Evolutionary conservation across 1,140 invertebrate species (phyloP).

Genomic region (Formica selysi): DNA sequence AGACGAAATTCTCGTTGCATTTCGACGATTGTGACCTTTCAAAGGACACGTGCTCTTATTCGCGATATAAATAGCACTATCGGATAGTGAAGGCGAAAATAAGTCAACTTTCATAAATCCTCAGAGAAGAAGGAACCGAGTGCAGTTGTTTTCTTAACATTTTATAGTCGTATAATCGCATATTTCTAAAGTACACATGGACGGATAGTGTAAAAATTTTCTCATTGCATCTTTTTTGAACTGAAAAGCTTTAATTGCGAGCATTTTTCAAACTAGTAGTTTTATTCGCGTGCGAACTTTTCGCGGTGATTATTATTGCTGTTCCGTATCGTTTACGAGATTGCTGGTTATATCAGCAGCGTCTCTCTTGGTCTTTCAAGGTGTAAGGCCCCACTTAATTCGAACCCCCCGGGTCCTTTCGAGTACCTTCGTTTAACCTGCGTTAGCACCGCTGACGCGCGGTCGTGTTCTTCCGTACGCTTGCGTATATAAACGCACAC

Average conservation of each 20-base stretch:
- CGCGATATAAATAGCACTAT: background rate
- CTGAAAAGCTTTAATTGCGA: background rate
- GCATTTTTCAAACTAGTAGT: conserved; percentile 11
- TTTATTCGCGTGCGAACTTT: conserved; percentile 13
- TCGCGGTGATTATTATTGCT: conserved; percentile 23
- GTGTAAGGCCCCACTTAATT: conserved; percentile 73
- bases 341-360: conserved; percentile 30
- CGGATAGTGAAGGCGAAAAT: background rate
- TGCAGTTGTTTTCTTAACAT: background rate
- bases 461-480: background rate
- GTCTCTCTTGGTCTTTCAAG: conserved; percentile 26
- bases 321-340: conserved; percentile 25
- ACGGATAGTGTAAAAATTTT: no score
- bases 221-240: background rate
- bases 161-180: background rate
- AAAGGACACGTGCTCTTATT: background rate
- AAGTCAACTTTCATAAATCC: conserved; percentile 7
- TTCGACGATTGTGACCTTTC: conserved; percentile 36
- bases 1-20: conserved; percentile 64
- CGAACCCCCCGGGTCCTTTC: conserved; percentile 65
- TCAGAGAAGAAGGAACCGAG: background rate
- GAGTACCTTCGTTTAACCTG: conserved; percentile 60
- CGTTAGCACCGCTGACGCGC: conserved; percentile 35
- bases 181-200: background rate
- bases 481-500: background rate